Percentiles rank a stretch among this genome's conserved stretches.
These are phyloP conservation scores for Bothrops jararaca DNA, from an alignment of 2,113 vertebrate genomes.

Conservation along the genomic window DNA sequence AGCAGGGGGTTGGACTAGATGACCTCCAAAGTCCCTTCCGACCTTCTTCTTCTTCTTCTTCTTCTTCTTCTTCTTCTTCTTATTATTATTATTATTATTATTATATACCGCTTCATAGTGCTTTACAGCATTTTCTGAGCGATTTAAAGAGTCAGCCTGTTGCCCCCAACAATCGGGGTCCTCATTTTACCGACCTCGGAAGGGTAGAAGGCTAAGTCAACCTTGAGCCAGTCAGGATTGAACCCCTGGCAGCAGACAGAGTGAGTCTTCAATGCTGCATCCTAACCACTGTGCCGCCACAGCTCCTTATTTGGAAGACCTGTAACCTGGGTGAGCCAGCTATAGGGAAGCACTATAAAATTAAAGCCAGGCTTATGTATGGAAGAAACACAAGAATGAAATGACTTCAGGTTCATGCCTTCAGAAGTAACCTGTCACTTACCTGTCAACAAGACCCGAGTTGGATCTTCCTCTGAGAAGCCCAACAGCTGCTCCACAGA, in stretches of 20 bases:
- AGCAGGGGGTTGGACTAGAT: too few relatives aligned
- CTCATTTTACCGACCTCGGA: neutral
- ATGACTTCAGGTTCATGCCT: neutral
- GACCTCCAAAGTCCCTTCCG: too few relatives aligned
- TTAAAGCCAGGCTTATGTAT: neutral
- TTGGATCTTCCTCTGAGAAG: neutral
- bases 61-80: too few relatives aligned
- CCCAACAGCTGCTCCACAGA: neutral
- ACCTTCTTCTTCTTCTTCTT: too few relatives aligned
- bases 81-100: too few relatives aligned
- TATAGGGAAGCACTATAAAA: neutral
- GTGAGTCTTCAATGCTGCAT: too few relatives aligned
- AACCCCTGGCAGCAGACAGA: neutral
- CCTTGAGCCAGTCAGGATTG: neutral
- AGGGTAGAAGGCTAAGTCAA: neutral
- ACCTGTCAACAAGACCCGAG: neutral
- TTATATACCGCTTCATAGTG: neutral
- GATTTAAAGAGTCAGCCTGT: too few relatives aligned
- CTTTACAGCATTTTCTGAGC: too few relatives aligned
- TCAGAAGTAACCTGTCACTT: neutral
- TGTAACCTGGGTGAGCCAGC: neutral
- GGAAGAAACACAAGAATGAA: neutral
- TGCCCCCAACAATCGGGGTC: too few relatives aligned
- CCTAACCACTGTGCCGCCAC: neutral
- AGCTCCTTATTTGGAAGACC: neutral